Conservation (phyloP, 2,113 vertebrate species). For the Bos indicus region DNA sequence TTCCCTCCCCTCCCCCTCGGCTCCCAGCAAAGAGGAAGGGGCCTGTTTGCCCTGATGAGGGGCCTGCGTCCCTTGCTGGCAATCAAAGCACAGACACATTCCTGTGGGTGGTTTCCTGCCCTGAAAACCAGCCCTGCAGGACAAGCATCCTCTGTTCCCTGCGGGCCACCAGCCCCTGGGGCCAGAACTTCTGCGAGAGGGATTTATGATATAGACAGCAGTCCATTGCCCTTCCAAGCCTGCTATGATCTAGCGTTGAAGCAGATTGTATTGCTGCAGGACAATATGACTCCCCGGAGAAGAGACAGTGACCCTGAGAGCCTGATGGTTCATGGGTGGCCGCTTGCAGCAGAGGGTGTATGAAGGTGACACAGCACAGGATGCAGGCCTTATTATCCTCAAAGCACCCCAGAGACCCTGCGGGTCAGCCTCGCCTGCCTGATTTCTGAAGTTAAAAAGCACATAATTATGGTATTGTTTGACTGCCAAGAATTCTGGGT, state of each 20-base stretch:
- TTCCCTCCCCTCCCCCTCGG: neutral
- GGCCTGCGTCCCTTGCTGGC: slow-evolving; percentile 7
- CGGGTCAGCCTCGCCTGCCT: neutral
- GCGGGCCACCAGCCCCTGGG: neutral
- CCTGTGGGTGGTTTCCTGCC: slow-evolving; percentile 63
- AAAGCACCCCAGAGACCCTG: neutral
- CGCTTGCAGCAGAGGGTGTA: neutral
- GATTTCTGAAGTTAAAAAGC: slow-evolving; percentile 64
- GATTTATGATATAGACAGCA: slow-evolving; percentile 37
- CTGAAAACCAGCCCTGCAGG: neutral
- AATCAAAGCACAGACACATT: slow-evolving; percentile 54
- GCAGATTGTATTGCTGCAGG: neutral
- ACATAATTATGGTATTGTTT: slow-evolving; percentile 75
- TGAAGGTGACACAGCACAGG: neutral
- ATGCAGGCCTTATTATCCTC: neutral
- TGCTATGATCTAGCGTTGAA: neutral
- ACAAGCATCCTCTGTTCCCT: slow-evolving; percentile 60
- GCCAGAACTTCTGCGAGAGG: neutral
- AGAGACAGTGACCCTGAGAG: neutral
- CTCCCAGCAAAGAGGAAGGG: slow-evolving; percentile 26
- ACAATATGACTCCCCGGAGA: neutral
- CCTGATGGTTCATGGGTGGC: neutral
- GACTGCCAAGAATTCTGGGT: slow-evolving; percentile 71
- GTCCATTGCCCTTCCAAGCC: neutral
- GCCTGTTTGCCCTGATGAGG: neutral